These are phyloP conservation scores for Diacarnus erythraeanus DNA, from an alignment of 37 sponge, comb jelly and placozoan genomes.

Conservation along the genomic window DNA sequence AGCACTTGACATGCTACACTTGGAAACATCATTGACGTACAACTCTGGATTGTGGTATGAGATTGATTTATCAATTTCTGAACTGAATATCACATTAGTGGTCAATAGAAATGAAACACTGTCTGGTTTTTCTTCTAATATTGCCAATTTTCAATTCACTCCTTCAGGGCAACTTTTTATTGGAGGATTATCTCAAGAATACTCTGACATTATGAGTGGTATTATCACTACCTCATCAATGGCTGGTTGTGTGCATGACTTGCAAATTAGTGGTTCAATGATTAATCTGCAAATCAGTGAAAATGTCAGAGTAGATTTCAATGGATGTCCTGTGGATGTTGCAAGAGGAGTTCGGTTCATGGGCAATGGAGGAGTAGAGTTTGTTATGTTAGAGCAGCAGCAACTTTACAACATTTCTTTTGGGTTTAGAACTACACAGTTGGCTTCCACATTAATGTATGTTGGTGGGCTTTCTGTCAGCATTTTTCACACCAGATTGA, in stretches of 20 bases:
- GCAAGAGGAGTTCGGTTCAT: slow-evolving; percentile 52
- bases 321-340: slow-evolving; percentile 39
- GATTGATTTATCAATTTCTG: background rate
- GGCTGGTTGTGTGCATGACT: slow-evolving; percentile 43
- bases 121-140: no score
- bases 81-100: background rate
- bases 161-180: background rate
- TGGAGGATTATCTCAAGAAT: slow-evolving; percentile 30
- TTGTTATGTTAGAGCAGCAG: background rate
- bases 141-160: background rate
- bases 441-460: slow-evolving; percentile 37
- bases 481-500: slow-evolving; percentile 51
- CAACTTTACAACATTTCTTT: background rate
- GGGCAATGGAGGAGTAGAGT: slow-evolving; percentile 28
- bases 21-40: slow-evolving; percentile 10
- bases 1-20: background rate
- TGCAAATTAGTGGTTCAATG: slow-evolving; percentile 4
- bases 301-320: background rate
- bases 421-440: slow-evolving; percentile 42
- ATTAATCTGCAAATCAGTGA: background rate
- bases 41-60: slow-evolving; percentile 35
- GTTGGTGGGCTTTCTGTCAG: slow-evolving; percentile 18
- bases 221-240: slow-evolving; percentile 1
- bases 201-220: background rate
- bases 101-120: slow-evolving; percentile 11